A percentile compares a stretch with the other conserved stretches of the same genome.
Evolutionary conservation across 2,113 vertebrate genomes (phyloP).

Genomic region (Scortum barcoo): DNA sequence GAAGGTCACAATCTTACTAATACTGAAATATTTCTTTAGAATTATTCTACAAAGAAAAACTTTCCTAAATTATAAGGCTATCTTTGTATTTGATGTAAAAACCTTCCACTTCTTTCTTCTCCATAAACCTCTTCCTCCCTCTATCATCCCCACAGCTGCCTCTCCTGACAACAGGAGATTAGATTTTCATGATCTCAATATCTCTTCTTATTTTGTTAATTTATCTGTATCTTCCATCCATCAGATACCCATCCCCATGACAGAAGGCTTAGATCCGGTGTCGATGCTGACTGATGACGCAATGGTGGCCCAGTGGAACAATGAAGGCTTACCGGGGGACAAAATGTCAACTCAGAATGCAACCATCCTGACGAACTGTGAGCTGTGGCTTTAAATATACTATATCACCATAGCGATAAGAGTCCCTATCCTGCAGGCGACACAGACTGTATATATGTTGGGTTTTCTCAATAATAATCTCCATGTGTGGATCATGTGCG

Average conservation of each 20-base stretch:
- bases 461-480: neutral
- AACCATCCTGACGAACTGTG: constrained; percentile 81
- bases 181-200: neutral
- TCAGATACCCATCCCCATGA: constrained; percentile 83
- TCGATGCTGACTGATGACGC: constrained; percentile 82
- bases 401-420: neutral
- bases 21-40: neutral
- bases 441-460: neutral
- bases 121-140: neutral
- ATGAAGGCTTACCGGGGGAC: constrained; percentile 84
- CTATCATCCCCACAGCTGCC: neutral
- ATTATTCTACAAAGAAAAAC: neutral
- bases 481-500: neutral
- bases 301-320: constrained; percentile 86
- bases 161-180: neutral
- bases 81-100: neutral
- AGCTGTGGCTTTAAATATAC: constrained; percentile 21
- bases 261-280: constrained; percentile 83
- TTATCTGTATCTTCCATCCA: constrained; percentile 30
- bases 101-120: neutral
- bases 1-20: constrained; percentile 68
- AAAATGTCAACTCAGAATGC: constrained; percentile 85
- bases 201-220: neutral
- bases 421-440: neutral
- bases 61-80: neutral